Evolutionary conservation across 2,797 vertebrate genomes (phyloP).

Genomic region (Iguana delicatissima): DNA sequence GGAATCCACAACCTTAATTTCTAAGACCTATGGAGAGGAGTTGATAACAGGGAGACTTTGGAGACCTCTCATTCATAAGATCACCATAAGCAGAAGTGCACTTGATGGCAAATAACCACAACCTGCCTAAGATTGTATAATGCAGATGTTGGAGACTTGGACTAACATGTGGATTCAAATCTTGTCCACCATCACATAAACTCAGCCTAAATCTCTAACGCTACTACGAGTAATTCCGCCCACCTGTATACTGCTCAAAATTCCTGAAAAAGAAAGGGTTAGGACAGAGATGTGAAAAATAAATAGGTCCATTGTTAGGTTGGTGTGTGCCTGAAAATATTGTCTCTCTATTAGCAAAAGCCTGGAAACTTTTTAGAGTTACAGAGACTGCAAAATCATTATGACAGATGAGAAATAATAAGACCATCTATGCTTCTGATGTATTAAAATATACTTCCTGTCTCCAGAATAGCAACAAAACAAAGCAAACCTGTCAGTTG

Average conservation of each 20-base stretch:
- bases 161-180: too few species aligned
- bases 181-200: too few species aligned
- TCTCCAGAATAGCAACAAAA: constrained; percentile 39
- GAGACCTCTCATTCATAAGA: too few species aligned
- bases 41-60: too few species aligned
- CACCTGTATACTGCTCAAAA: background rate
- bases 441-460: accelerated
- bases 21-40: too few species aligned
- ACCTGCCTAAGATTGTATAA: too few species aligned
- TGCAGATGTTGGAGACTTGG: too few species aligned
- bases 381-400: background rate
- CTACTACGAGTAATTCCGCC: background rate
- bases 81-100: too few species aligned
- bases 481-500: background rate
- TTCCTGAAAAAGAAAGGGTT: background rate
- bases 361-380: constrained; percentile 40
- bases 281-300: background rate
- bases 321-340: background rate
- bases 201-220: too few species aligned
- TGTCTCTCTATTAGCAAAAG: constrained; percentile 30
- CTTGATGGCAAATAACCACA: too few species aligned
- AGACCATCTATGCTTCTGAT: constrained; percentile 22
- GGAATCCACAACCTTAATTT: too few species aligned
- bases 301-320: background rate
- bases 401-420: constrained; percentile 32